A percentile compares a stretch with the other conserved stretches of the same genome.
Evolutionary conservation across 2,888 invertebrate genomes (phyloP).

Genomic region (Limnephilus auricula): DNA sequence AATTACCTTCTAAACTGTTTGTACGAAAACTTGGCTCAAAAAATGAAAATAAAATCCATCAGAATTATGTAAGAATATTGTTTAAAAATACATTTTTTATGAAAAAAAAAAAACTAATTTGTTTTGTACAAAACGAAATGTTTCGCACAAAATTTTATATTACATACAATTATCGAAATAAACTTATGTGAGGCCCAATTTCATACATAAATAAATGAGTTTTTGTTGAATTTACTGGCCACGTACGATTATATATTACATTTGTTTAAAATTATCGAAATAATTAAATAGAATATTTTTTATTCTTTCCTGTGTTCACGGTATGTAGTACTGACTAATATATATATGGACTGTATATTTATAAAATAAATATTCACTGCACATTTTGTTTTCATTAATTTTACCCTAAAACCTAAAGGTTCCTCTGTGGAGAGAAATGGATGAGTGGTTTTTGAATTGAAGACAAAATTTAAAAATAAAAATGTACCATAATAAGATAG

Average conservation of each 20-base stretch:
- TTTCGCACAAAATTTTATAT: neutral
- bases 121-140: neutral
- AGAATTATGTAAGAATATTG: neutral
- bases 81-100: neutral
- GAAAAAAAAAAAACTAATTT: neutral
- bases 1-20: neutral
- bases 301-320: conserved; percentile 52
- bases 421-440: neutral
- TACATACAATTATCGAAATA: neutral
- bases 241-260: too few relatives aligned
- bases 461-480: too few relatives aligned
- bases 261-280: conserved; percentile 20
- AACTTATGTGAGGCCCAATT: neutral
- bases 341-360: conserved; percentile 61
- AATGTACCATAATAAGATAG: too few relatives aligned
- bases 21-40: neutral
- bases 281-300: conserved; percentile 15
- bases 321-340: conserved; percentile 54
- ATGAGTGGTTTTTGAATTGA: too few relatives aligned
- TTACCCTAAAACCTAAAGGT: conserved; percentile 21
- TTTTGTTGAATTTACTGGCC: neutral
- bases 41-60: neutral
- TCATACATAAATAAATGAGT: neutral
- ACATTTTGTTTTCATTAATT: conserved; percentile 46
- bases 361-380: conserved; percentile 51